A percentile compares a stretch with the other conserved stretches of the same genome.
Conservation (phyloP, 2,888 invertebrate genomes). For the Plebejus melissa region DNA sequence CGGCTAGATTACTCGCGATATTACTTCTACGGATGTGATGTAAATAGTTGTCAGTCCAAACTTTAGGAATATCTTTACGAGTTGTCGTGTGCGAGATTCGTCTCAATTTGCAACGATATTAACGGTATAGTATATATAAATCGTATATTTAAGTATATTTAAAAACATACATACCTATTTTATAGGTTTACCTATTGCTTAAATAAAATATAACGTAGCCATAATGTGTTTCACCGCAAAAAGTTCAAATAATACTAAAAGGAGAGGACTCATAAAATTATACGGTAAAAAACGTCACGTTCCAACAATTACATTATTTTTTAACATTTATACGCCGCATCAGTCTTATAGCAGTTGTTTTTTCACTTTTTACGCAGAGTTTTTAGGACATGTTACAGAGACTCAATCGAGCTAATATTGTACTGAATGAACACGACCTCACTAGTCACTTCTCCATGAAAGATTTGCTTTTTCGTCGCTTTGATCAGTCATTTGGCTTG, state of each 20-base stretch:
- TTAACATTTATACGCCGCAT: constrained; percentile 15
- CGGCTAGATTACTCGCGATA: background rate
- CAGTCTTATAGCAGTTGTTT: constrained; percentile 8
- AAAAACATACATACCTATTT: too few relatives aligned
- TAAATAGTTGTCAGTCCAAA: constrained; percentile 1
- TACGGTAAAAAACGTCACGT: constrained; percentile 4
- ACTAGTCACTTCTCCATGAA: background rate
- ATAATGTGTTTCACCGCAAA: background rate
- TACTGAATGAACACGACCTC: constrained; percentile 21
- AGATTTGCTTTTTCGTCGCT: constrained; percentile 19
- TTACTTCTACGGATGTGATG: background rate
- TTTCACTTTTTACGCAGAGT: background rate
- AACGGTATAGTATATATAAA: background rate
- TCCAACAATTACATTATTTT: constrained; percentile 12
- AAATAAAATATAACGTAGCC: too few relatives aligned
- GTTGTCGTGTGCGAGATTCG: background rate
- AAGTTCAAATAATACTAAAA: constrained; percentile 5
- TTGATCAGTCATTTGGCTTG: constrained; percentile 17
- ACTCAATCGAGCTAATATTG: constrained; percentile 18
- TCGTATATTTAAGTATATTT: too few relatives aligned
- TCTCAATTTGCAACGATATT: background rate
- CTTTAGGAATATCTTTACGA: background rate
- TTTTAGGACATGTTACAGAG: constrained; percentile 6
- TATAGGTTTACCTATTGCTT: too few relatives aligned
- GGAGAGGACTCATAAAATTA: background rate